Evolutionary conservation across 2,888 invertebrate species (phyloP), one percentile per base, ranked within the genome.

Genomic region (Polylopha cassiicola): DNA sequence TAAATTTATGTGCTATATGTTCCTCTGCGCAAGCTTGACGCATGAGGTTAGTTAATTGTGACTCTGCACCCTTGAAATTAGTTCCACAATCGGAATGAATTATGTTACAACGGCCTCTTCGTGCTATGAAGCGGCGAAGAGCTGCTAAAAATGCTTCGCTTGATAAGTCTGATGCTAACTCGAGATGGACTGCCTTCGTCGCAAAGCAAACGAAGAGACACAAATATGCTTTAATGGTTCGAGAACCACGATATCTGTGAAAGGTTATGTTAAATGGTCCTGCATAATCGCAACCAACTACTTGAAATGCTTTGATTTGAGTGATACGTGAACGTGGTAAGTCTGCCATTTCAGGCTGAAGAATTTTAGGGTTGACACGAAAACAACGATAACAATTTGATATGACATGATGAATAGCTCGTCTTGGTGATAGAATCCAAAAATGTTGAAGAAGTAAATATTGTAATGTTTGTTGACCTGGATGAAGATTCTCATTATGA

Each of bases 281-380:
- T 2, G 38, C 42, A 17, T 21, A 46, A 32, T 46, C 43, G 6
- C 32, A 36, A 2, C 46, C 42, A 1, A 46, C 45, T 3, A 36
- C 20, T 2, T 34, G 39, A n/a, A 42, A 39, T 7, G 45, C 34
- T 22, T 46, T 46, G 13, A 37, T 39, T 15, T 37, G 32, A 21
- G 39, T 44, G 4, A 39, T 33, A 7, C 43, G 32, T 8, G 22
- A 28, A 2, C 39, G 20, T 2, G 43, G 46, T 10, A 46, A 23
- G 16, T 46, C 46, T 8, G 39, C 33, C 46, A 43, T 46, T n/a
- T 37, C 39, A 0, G 46, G 43, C 27, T 46, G 31, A 9, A 43
- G 23, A 9, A 42, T 34, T 16, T 27, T 9, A 9, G 46, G 46
- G 16, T 36, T 8, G 4, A 22, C 16, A 21, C 39, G 22, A 27